phyloP scores from a whole-genome alignment of 1,140 invertebrate genomes.

The Papilio xuthus region DNA sequence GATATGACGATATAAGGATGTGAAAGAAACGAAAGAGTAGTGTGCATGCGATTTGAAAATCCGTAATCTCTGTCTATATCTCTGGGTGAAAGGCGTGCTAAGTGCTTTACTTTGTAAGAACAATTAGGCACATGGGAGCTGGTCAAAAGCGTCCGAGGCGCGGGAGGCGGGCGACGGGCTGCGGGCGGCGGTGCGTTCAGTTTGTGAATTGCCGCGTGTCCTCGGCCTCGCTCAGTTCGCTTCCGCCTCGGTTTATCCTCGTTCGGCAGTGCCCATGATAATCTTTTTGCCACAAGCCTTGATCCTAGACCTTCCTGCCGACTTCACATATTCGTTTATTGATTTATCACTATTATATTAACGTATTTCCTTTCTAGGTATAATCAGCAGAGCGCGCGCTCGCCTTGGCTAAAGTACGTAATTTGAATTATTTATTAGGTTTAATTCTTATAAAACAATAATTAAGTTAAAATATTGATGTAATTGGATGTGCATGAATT shows the following conservation, averaged over 20 bases:
- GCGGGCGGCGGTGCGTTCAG: conserved; percentile 56
- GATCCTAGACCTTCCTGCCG: conserved; percentile 65
- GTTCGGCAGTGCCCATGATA: conserved; percentile 70
- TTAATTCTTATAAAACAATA: conserved; percentile 46
- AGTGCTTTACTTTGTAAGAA: background rate
- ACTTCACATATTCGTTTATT: conserved; percentile 50
- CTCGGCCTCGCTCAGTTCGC: conserved; percentile 73
- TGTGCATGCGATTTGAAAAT: background rate
- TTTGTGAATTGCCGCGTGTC: conserved; percentile 73
- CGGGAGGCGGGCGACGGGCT: conserved; percentile 45
- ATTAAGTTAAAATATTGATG: conserved; percentile 10
- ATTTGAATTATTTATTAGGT: conserved; percentile 51
- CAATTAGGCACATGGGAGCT: conserved; percentile 16
- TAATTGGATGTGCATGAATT: conserved; percentile 32
- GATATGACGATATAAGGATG: background rate
- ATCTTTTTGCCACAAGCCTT: conserved; percentile 69
- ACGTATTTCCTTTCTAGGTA: conserved; percentile 79
- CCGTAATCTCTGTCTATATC: background rate
- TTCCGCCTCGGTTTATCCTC: conserved; percentile 79
- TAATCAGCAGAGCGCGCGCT: conserved; percentile 77
- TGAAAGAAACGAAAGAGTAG: background rate
- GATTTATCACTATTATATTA: conserved; percentile 61
- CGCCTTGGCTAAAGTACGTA: conserved; percentile 78
- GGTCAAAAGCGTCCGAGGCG: conserved; percentile 48
- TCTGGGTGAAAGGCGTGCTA: background rate